phyloP scores from a whole-genome alignment of 2,888 invertebrate genomes.

The Chrysina gloriosa region DNA sequence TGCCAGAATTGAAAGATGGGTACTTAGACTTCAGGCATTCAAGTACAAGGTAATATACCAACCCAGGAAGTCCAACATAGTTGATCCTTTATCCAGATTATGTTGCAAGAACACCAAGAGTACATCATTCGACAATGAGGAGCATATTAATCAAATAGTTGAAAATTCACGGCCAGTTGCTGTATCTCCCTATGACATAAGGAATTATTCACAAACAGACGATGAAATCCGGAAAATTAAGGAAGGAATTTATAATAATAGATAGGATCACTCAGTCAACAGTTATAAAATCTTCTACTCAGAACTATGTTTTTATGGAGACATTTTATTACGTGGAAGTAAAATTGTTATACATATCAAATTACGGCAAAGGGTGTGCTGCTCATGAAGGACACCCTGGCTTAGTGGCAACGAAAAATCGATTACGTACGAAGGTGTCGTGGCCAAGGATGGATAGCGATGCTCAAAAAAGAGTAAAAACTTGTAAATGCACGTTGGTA shows the following conservation, averaged over 20 bases:
- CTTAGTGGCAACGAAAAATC: constrained; percentile 48
- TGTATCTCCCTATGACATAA: too few species aligned
- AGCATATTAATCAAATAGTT: too few species aligned
- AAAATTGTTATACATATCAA: constrained; percentile 38
- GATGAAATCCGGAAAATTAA: too few species aligned
- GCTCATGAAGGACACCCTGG: constrained; percentile 52
- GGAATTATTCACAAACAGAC: too few species aligned
- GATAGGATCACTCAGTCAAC: too few species aligned
- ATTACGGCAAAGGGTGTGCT: constrained; percentile 38
- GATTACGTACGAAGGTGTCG: constrained; percentile 49
- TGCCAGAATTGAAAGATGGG: constrained; percentile 48
- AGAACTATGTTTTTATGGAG: constrained; percentile 3
- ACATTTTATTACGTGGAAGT: constrained; percentile 35
- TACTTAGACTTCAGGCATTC: constrained; percentile 46
- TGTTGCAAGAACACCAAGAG: too few species aligned
- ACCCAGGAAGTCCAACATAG: constrained; percentile 47
- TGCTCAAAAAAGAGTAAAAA: constrained; percentile 32
- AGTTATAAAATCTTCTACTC: constrained; percentile 24
- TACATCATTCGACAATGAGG: too few species aligned
- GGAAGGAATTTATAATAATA: too few species aligned
- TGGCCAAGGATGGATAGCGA: constrained; percentile 48
- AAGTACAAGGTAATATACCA: constrained; percentile 45
- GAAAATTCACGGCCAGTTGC: too few species aligned
- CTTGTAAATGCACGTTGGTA: constrained; percentile 39
- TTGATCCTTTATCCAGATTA: constrained; percentile 48